Base-by-base conservation (phyloP, 1,140 invertebrate species). In the Lysiphlebus fabarum region DNA sequence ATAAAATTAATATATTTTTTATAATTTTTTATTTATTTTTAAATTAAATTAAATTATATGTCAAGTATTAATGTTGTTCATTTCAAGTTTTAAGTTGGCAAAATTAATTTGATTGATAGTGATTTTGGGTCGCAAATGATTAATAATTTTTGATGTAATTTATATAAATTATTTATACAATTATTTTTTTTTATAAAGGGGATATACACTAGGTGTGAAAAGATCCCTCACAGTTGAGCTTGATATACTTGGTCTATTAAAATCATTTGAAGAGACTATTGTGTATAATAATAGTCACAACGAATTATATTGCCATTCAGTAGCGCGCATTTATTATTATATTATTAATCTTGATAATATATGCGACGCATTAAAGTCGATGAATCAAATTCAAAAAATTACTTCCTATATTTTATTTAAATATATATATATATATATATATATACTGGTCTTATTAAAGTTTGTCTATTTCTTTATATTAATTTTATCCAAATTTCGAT, bases 181-280 rank as follows among this genome's bases (percentile, higher is more conserved):
- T 43, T 41, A 37, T 37, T 40, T 45, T 34, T 42, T 38, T 47
- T 37, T n/a, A n/a, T n/a, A n/a, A 33, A 17, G 34, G 58, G 11
- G 56, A 37, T 61, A 53, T 53, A 56, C 51, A 40, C 43, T 58
- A 61, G 56, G 62, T 64, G 62, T 61, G 59, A 61, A 67, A 67
- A 62, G 37, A 48, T 51, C 63, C 61, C 53, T 61, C 56, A 48
- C 53, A 53, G 59, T 34, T 59, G 62, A 58, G 61, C 54, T 60
- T 58, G 48, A 66, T 64, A 66, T 64, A 56, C 53, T 62, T 59
- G 60, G 65, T 67, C 67, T 61, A 69, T 69, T 67, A 67, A 66
- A 66, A 26, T 4, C 61, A 65, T 64, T 67, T 69, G 56, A 67
- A 64, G 51, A 58, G 63, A 65, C 61, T 64, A 69, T 67, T 69